Evolutionary conservation across 2,797 vertebrate species (phyloP).

Genomic region (Gymnothorax javanicus): DNA sequence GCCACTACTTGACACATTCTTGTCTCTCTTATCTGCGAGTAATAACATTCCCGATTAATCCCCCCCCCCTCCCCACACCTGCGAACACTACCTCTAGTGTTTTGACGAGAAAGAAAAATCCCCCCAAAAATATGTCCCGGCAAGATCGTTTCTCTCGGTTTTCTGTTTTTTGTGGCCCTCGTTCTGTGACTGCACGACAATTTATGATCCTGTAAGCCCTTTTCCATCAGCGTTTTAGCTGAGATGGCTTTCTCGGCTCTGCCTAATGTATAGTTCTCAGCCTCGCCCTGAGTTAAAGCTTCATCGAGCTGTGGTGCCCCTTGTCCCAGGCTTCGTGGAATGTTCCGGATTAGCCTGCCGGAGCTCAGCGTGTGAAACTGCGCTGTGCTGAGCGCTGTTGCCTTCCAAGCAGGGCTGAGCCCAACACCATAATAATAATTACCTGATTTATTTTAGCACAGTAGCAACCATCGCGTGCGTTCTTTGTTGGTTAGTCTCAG

Average conservation of each 20-base stretch:
- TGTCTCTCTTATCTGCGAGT: constrained; percentile 33
- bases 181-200: constrained; percentile 36
- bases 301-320: not conserved
- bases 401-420: not conserved
- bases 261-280: not conserved
- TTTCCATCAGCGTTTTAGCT: constrained; percentile 45
- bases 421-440: not conserved
- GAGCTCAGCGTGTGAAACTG: not conserved
- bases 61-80: constrained; percentile 19
- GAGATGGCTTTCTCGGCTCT: constrained; percentile 15
- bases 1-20: constrained; percentile 34
- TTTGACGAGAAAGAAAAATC: constrained; percentile 25
- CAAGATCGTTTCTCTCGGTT: constrained; percentile 44
- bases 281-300: not conserved
- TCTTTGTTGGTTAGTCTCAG: not conserved
- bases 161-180: constrained; percentile 37
- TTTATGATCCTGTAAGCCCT: constrained; percentile 26
- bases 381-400: not conserved
- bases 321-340: constrained; percentile 25
- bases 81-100: constrained; percentile 21
- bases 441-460: not conserved
- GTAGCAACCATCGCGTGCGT: not conserved
- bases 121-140: constrained; percentile 39
- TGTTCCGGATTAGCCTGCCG: constrained; percentile 27
- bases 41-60: constrained; percentile 40